phyloP scores from a whole-genome alignment of 2,797 vertebrate species.

The Antennarius maculatus region DNA sequence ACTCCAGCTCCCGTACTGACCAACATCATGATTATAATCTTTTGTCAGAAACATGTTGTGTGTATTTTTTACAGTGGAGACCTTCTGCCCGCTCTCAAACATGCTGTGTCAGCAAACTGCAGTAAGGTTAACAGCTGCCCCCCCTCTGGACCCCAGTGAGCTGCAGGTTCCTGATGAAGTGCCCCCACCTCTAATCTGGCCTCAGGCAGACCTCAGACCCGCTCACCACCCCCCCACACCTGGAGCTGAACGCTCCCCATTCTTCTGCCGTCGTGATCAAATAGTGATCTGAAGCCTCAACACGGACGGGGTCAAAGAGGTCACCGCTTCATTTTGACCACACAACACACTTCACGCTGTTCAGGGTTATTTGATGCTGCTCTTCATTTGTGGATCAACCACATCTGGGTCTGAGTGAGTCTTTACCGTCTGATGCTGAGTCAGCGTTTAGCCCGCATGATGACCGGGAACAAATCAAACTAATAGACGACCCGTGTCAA shows the following conservation, averaged over 20 bases:
- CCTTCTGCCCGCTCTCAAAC: conserved; percentile 9
- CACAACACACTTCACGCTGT: no score
- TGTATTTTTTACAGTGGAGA: neutral
- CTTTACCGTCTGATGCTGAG: neutral
- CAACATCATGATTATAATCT: no score
- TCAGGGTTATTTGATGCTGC: no score
- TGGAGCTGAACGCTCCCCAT: conserved; percentile 4
- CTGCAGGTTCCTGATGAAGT: conserved; percentile 48
- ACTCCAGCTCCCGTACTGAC: no score
- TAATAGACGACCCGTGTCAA: conserved; percentile 40
- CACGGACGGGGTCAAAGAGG: conserved; percentile 2
- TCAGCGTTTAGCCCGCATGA: conserved; percentile 34
- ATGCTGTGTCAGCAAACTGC: conserved; percentile 21
- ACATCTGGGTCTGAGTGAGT: neutral
- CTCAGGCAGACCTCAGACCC: conserved; percentile 36
- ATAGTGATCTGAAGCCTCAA: conserved; percentile 11
- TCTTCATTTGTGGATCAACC: no score
- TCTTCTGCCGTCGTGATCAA: conserved; percentile 19
- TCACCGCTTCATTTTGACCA: no score
- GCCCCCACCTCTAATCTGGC: conserved; percentile 51
- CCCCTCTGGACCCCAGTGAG: no score
- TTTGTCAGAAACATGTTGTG: conserved; percentile 3
- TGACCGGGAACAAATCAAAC: conserved; percentile 59
- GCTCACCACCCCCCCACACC: conserved; percentile 13
- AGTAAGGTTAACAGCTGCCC: conserved; percentile 19